Evolutionary conservation across 2,888 invertebrate species (phyloP).

Genomic region (Eupithecia inturbata): DNA sequence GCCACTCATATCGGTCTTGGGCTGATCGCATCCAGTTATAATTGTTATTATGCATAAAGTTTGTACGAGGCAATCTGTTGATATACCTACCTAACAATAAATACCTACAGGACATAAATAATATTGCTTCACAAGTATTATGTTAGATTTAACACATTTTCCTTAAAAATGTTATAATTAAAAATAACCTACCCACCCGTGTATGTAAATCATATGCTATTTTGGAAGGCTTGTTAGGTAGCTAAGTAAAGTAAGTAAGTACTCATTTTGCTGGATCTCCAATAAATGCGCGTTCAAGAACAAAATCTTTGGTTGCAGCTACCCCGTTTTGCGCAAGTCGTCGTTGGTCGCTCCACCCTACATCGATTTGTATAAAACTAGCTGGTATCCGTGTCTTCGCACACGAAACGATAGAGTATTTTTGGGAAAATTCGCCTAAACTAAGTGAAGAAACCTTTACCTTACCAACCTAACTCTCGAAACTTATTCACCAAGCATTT

Average conservation of each 20-base stretch:
- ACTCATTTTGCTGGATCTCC: neutral
- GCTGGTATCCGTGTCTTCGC: neutral
- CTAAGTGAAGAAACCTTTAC: neutral
- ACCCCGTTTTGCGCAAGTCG: slow-evolving; percentile 22
- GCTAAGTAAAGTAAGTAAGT: neutral
- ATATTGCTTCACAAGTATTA: neutral
- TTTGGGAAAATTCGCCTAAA: neutral
- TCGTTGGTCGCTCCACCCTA: slow-evolving; percentile 16
- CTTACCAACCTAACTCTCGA: neutral
- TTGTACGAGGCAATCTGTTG: neutral
- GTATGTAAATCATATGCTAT: neutral
- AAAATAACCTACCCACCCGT: neutral
- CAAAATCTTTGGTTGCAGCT: slow-evolving; percentile 1
- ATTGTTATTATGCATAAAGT: neutral
- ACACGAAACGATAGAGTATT: neutral
- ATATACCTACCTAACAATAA: neutral
- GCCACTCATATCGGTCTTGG: neutral
- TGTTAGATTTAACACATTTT: neutral
- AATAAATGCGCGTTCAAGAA: neutral
- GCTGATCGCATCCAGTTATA: neutral
- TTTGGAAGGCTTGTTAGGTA: neutral
- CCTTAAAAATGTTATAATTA: neutral
- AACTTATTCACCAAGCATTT: slow-evolving; percentile 14
- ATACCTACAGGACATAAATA: neutral
- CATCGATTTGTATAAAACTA: slow-evolving; percentile 13